These are phyloP conservation scores for Ramazzottius varieornatus DNA, from an alignment of 2,888 invertebrate species.

Conservation along the genomic window DNA sequence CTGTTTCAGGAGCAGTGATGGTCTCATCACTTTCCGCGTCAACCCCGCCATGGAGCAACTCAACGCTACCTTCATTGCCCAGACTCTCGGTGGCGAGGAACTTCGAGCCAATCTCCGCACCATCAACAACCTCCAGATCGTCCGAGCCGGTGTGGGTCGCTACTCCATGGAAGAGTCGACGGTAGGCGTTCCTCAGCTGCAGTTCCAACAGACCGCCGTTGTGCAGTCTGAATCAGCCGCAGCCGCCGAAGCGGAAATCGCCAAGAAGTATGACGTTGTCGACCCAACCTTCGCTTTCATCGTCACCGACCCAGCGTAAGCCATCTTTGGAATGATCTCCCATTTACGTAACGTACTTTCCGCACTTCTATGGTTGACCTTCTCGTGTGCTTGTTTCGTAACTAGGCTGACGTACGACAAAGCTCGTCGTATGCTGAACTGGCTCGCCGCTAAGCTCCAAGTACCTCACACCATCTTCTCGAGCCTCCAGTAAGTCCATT, in stretches of 20 bases:
- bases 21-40: neutral
- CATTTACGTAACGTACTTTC: too few species aligned
- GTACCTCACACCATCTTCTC: slow-evolving; percentile 1
- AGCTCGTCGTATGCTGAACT: neutral
- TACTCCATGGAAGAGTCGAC: neutral
- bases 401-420: slow-evolving; percentile 3
- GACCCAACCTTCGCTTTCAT: slow-evolving; percentile 55
- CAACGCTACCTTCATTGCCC: neutral
- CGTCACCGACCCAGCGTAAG: slow-evolving; percentile 41
- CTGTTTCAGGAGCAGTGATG: neutral
- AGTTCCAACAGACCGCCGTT: neutral
- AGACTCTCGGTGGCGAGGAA: neutral
- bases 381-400: too few species aligned
- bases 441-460: neutral
- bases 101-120: neutral
- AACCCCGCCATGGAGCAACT: neutral
- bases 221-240: neutral
- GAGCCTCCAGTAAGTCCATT: neutral
- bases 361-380: too few species aligned
- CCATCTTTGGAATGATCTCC: neutral
- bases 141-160: neutral
- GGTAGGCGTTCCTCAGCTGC: neutral
- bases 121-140: neutral
- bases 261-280: slow-evolving; percentile 22
- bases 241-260: neutral